Conservation (phyloP, 1,140 invertebrate species). For the Gryllus bimaculatus region DNA sequence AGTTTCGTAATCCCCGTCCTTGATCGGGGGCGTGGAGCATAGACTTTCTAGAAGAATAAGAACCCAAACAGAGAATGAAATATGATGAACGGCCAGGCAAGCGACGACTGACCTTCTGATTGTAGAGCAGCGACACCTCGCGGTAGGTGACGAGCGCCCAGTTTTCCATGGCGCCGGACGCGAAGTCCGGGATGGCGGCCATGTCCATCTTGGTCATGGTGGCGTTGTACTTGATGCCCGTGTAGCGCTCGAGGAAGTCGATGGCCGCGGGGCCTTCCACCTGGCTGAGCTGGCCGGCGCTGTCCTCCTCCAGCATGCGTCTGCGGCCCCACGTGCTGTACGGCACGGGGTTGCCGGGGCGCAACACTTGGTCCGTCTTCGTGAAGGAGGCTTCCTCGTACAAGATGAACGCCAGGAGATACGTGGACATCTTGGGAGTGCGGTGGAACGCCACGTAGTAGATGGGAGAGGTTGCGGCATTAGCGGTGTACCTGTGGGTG, state of each 20-base stretch:
- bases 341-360: background rate
- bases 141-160: slow-evolving; percentile 58
- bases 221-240: background rate
- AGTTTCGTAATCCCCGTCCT: too few species aligned
- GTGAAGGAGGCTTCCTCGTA: background rate
- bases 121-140: slow-evolving; percentile 16
- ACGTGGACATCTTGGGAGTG: slow-evolving; percentile 28
- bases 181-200: slow-evolving; percentile 61
- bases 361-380: background rate
- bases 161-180: slow-evolving; percentile 56
- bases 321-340: background rate
- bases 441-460: slow-evolving; percentile 25
- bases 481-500: too few species aligned
- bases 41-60: too few species aligned
- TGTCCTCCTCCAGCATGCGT: background rate
- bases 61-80: too few species aligned
- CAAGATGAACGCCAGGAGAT: slow-evolving; percentile 22
- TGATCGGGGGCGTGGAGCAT: too few species aligned
- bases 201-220: slow-evolving; percentile 42
- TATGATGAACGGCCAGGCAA: too few species aligned
- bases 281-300: background rate
- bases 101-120: background rate
- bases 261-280: background rate
- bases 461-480: too few species aligned
- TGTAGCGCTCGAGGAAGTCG: background rate